Percentiles rank a stretch among this genome's conserved stretches.
Evolutionary conservation across 2,888 invertebrate genomes (phyloP).

Genomic region (Zhuqinia jingwanae): DNA sequence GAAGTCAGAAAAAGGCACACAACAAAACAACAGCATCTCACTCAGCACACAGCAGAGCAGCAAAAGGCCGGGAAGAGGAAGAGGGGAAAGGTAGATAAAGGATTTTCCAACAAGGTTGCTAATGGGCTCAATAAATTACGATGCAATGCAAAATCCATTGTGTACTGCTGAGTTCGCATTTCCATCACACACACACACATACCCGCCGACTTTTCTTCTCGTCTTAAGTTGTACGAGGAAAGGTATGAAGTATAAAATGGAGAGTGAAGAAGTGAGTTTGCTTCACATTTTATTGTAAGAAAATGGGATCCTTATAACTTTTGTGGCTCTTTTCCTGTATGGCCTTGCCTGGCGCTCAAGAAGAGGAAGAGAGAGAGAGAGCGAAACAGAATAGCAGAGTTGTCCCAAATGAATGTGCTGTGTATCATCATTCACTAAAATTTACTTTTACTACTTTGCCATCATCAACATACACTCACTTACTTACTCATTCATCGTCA

Average conservation of each 20-base stretch:
- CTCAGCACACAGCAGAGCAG: too few relatives aligned
- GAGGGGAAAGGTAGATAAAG: slow-evolving; percentile 72
- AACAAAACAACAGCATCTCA: slow-evolving; percentile 28
- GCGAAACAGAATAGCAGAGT: slow-evolving; percentile 10
- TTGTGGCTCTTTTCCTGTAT: slow-evolving; percentile 64
- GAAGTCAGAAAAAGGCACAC: slow-evolving; percentile 11
- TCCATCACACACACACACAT: slow-evolving; percentile 70
- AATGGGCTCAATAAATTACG: slow-evolving; percentile 79
- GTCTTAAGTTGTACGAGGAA: neutral
- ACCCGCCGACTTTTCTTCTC: neutral
- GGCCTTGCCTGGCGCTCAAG: slow-evolving; percentile 27
- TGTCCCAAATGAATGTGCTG: slow-evolving; percentile 13
- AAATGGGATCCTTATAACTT: slow-evolving; percentile 69
- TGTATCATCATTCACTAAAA: slow-evolving; percentile 66
- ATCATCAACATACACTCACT: slow-evolving; percentile 15
- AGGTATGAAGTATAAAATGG: slow-evolving; percentile 6
- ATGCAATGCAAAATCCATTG: slow-evolving; percentile 78
- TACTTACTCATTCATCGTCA: slow-evolving; percentile 42
- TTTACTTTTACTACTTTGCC: slow-evolving; percentile 56
- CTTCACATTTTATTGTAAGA: slow-evolving; percentile 62
- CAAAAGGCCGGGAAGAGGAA: slow-evolving; percentile 41
- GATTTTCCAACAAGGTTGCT: slow-evolving; percentile 75
- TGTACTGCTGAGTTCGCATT: slow-evolving; percentile 78
- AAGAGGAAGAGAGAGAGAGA: slow-evolving; percentile 10
- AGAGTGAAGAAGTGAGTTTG: slow-evolving; percentile 49